phyloP scores from a whole-genome alignment of 2,113 vertebrate genomes.

The Oostethus manadensis region DNA sequence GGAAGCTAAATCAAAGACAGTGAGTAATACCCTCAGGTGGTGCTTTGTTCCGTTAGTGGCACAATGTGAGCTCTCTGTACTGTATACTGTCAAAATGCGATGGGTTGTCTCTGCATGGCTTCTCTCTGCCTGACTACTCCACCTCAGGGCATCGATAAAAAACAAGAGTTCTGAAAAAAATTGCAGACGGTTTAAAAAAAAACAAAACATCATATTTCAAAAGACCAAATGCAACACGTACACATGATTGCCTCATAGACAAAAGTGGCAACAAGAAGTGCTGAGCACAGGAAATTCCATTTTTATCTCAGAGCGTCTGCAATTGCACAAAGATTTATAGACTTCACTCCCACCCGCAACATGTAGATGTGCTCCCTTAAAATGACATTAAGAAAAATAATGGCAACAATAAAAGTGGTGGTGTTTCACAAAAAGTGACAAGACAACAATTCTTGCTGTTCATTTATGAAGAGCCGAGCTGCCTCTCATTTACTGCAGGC shows the following conservation, averaged over 20 bases:
- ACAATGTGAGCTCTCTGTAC: conserved; percentile 44
- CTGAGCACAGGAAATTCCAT: not conserved
- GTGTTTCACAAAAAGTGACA: conserved; percentile 36
- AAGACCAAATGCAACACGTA: conserved; percentile 6
- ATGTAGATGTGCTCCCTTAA: conserved; percentile 22
- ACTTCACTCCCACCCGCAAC: conserved; percentile 15
- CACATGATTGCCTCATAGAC: not conserved
- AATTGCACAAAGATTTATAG: conserved; percentile 15
- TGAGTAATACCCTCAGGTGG: conserved; percentile 47
- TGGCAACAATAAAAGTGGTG: conserved; percentile 35
- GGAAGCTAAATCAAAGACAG: conserved; percentile 26
- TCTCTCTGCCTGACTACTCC: conserved; percentile 35
- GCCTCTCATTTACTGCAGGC: conserved; percentile 51
- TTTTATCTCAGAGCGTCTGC: conserved; percentile 1
- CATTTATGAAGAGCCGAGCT: conserved; percentile 34
- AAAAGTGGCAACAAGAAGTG: not conserved
- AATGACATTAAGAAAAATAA: conserved; percentile 23
- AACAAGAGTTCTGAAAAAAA: conserved; percentile 30
- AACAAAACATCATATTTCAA: conserved; percentile 20
- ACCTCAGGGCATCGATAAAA: conserved; percentile 39
- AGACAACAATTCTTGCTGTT: conserved; percentile 49
- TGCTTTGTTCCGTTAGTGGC: conserved; percentile 54
- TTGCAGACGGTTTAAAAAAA: conserved; percentile 35
- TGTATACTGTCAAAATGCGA: conserved; percentile 39
- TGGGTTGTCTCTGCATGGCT: conserved; percentile 36